Conservation (phyloP, 2,797 vertebrate genomes). For the Gallinago stenura region DNA sequence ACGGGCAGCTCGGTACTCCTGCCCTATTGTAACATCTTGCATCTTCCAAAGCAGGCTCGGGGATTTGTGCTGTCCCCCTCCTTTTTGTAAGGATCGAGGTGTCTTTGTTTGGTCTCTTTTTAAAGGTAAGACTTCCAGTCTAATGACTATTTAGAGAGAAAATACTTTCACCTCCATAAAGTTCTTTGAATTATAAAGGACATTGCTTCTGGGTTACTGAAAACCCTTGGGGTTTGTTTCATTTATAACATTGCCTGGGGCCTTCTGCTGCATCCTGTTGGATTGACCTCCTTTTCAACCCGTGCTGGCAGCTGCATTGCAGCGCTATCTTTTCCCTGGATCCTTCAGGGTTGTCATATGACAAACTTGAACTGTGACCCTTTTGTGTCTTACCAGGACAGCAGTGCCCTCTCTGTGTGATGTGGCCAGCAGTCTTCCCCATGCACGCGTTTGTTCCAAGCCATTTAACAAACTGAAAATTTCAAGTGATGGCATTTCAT, state of each 20-base stretch:
- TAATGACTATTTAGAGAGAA: slow-evolving; percentile 71
- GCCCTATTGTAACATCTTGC: not conserved
- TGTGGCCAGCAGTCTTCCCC: slow-evolving; percentile 69
- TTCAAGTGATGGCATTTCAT: slow-evolving; percentile 61
- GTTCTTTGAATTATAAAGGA: slow-evolving; percentile 83
- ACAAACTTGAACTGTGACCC: slow-evolving; percentile 87
- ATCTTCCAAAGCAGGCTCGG: not conserved
- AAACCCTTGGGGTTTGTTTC: slow-evolving; percentile 89
- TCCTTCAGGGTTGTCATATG: slow-evolving; percentile 83
- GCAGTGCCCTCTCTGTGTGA: slow-evolving; percentile 66
- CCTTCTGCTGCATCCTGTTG: slow-evolving; percentile 89
- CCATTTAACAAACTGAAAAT: slow-evolving; percentile 65
- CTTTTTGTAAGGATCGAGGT: not conserved
- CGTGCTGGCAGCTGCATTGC: slow-evolving; percentile 83
- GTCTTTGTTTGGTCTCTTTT: slow-evolving; percentile 40
- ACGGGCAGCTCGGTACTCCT: not conserved
- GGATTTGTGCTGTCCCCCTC: not conserved
- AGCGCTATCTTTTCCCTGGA: slow-evolving; percentile 79
- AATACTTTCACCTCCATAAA: slow-evolving; percentile 76
- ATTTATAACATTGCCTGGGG: slow-evolving; percentile 86
- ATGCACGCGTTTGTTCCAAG: slow-evolving; percentile 21
- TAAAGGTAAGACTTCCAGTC: slow-evolving; percentile 56
- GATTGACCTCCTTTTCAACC: slow-evolving; percentile 95
- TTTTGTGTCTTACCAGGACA: slow-evolving; percentile 80
- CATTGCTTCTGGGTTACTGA: slow-evolving; percentile 79